phyloP scores from a whole-genome alignment of 1,140 invertebrate genomes.

The Pseudobourletiella spinata region DNA sequence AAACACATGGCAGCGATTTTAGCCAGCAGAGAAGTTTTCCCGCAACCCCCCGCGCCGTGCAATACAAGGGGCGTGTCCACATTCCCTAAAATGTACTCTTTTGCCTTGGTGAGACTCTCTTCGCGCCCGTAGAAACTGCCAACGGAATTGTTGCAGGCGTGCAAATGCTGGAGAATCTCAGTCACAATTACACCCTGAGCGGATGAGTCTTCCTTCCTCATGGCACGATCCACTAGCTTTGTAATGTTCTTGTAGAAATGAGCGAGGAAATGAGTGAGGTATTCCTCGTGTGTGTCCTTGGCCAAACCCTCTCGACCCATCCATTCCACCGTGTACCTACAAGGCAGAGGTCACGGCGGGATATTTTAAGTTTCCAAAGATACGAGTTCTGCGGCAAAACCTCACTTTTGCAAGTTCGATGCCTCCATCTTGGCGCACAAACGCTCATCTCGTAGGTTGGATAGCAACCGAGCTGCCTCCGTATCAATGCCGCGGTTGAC shows the following conservation, averaged over 20 bases:
- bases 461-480: slow-evolving; percentile 82
- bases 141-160: slow-evolving; percentile 93
- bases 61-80: slow-evolving; percentile 81
- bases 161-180: slow-evolving; percentile 92
- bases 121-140: slow-evolving; percentile 91
- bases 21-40: slow-evolving; percentile 91
- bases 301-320: slow-evolving; percentile 90
- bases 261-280: slow-evolving; percentile 87
- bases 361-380: too few species aligned
- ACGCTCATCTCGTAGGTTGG: slow-evolving; percentile 78
- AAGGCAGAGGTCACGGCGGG: slow-evolving; percentile 29
- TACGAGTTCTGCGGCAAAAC: too few species aligned
- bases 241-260: slow-evolving; percentile 93
- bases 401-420: slow-evolving; percentile 78
- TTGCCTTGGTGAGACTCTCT: slow-evolving; percentile 70
- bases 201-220: slow-evolving; percentile 89
- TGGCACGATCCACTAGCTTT: slow-evolving; percentile 82
- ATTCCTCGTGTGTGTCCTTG: slow-evolving; percentile 83
- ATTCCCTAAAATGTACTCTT: slow-evolving; percentile 71
- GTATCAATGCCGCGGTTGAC: slow-evolving; percentile 84
- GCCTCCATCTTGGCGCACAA: slow-evolving; percentile 78
- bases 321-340: slow-evolving; percentile 91
- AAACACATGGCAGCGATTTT: slow-evolving; percentile 59
- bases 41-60: slow-evolving; percentile 92
- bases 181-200: slow-evolving; percentile 88